Base-by-base conservation (phyloP, 2,888 invertebrate species). In the Platycnemis pennipes region DNA sequence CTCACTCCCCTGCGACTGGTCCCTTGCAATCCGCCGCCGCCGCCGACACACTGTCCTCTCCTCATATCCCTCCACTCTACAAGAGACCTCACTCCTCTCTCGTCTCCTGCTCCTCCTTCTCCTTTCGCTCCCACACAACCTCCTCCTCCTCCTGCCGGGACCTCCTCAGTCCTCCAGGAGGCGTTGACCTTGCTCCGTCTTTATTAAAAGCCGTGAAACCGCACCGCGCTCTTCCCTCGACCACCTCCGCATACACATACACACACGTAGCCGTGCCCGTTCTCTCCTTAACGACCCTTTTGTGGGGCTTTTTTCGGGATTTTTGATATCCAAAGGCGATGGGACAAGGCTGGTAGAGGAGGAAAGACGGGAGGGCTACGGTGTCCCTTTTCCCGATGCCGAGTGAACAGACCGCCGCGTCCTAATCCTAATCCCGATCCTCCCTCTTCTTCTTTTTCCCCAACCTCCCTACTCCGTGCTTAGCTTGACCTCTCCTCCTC, bases 201-300 rank as follows among this genome's bases (percentile, higher is more conserved):
- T 77, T 56, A 91, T 56, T 63, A 45, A 45, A 91, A 91, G 63
- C 91, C 91, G 91, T 91, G 91, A 91, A 91, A 42, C 16, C 44
- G 44, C 91, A 69, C 91, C 89, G 89, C 53, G 7, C 56, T 44
- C 44, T 8, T 77, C 77, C 69, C 77, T 26, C 77, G 77, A 8
- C 37, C 77, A 11, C 77, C 77, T 77, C 77, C 77, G 37, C 63
- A 63, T 4, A n/a, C 26, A n/a, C 63, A 53, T 19, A 53, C 53
- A 63, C 63, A 63, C 22, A 63, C 22, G 26, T n/a, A 22, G 26
- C 77, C 37, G 77, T 77, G 13, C 77, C 45, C 26, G 45, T 91
- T 91, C 91, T 91, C 91, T 91, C 44, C 91, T 91, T 91, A 91
- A 91, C 91, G 63, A 91, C 44, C 91, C 63, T 63, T 91, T 91